Base-by-base conservation (phyloP, 2,888 invertebrate genomes). In the Acronicta alni region DNA sequence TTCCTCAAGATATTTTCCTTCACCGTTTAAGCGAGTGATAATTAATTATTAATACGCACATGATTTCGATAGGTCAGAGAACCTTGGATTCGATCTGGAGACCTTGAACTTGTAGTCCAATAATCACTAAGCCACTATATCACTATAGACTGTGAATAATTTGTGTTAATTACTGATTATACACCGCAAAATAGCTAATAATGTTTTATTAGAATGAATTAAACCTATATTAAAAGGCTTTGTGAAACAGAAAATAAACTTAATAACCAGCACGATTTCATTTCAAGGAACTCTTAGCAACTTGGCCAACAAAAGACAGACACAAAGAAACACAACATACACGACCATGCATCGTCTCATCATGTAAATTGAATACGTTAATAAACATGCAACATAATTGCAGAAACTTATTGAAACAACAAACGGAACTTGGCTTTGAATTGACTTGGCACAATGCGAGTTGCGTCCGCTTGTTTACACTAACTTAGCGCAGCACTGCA, bases 391-490 rank as follows among this genome's bases (percentile, higher is more conserved):
- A 57, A 75, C 72, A 80, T 85, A 87, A 89, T 87, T 85, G 82
- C 76, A 71, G 76, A 79, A 89, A 89, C 82, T 86, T 88, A 88
- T 85, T 83, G 83, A 78, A 81, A 81, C 85, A 86, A 83, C 86
- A 85, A 84, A 82, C 83, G 72, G 73, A 80, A 88, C 82, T 86
- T 83, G 72, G 74, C 81, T 82, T 75, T 62, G 72, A 80, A 79
- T 82, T 83, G 84, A 86, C 85, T 86, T 85, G 73, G 71, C 67
- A 87, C 89, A 87, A 88, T 85, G 79, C 82, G 83, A 89, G 85
- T 88, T 84, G 84, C 81, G 84, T 82, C 83, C 82, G 81, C 76
- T 77, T 87, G 89, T 90, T 89, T 89, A 86, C 83, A 77, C 70
- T 83, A 89, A 89, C 82, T 89, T 85, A 76, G 79, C 57, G 75